Evolutionary conservation across 2,113 vertebrate species (phyloP), one percentile per base, ranked within the genome.

Genomic region (Anas platyrhynchos): DNA sequence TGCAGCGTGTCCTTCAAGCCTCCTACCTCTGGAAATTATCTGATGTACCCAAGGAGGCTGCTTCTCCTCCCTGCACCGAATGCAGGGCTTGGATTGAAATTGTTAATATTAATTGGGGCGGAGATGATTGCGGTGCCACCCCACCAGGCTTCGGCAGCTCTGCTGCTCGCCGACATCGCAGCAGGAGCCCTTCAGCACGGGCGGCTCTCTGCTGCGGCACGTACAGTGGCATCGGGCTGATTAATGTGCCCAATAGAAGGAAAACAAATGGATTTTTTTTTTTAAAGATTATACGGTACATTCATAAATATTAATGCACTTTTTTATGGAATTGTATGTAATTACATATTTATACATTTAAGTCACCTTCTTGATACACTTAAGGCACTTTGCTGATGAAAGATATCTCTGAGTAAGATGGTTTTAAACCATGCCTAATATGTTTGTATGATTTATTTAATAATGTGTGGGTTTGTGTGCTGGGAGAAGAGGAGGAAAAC

Each of bases 291-390:
- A 92, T 96, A 96, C 80, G 31, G 85, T 95, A 92, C 44, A 85
- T 89, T 98, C 82, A 97, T 98, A 97, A 97, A 98, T 98, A 98
- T 97, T 97, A 97, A 98, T 95, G 92, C 43, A n/a, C 56, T 93
- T 95, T 95, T 92, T 82, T 94, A 95, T 85, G 92, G 95, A 97
- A 97, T 96, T 96, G 89, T 31, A 5, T 94, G 92, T 97, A 97
- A 97, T 97, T 98, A 90, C 96, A 78, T 97, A 96, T 92, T 63
- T 97, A 97, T 97, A 90, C 78, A 92, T 96, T 96, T 93, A 95
- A 96, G 95, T 94, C 84, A 97, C 93, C 96, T 97, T 97, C 77
- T 75, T 93, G 96, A 91, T 96, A 95, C 92, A 97, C 89, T 94
- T 90, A 93, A 90, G 73, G 92, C 93, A 93, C 92, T 95, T 95